phyloP scores from a whole-genome alignment of 1,140 invertebrate genomes.

The Drosophila bocki region DNA sequence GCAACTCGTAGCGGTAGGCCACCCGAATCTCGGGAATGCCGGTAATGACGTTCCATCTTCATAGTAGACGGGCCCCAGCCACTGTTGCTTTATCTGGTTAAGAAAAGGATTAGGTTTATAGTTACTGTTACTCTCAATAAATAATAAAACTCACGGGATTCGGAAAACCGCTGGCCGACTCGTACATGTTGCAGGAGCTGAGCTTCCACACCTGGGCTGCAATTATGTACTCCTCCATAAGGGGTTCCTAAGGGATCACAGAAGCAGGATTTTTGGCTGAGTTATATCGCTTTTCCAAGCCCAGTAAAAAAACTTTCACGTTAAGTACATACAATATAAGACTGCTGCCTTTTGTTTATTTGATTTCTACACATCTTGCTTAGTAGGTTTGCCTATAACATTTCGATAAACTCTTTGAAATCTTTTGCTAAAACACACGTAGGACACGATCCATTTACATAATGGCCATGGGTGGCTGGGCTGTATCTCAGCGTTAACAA shows the following conservation, averaged over 20 bases:
- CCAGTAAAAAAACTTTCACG: neutral
- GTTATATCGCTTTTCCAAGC: neutral
- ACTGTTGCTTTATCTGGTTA: conserved; percentile 97
- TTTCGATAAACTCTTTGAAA: conserved; percentile 64
- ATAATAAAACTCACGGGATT: conserved; percentile 89
- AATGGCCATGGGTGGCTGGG: conserved; percentile 24
- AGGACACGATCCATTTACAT: conserved; percentile 51
- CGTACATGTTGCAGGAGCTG: conserved; percentile 99
- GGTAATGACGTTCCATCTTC: conserved; percentile 98
- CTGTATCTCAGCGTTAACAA: conserved; percentile 28
- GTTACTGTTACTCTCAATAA: no score
- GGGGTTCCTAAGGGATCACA: conserved; percentile 90
- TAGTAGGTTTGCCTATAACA: conserved; percentile 64
- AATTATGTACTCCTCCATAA: conserved; percentile 99
- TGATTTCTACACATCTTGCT: conserved; percentile 60
- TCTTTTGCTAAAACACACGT: conserved; percentile 54
- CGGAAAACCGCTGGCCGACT: conserved; percentile 97
- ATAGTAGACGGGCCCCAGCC: conserved; percentile 98
- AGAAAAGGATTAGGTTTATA: neutral
- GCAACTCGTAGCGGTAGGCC: conserved; percentile 94
- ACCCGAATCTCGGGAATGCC: conserved; percentile 99
- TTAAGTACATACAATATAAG: conserved; percentile 61
- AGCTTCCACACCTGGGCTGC: conserved; percentile 99
- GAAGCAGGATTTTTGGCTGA: neutral
- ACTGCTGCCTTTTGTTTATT: conserved; percentile 42